Conservation (phyloP, 2,888 invertebrate genomes). For the Tenthredo amoena region DNA sequence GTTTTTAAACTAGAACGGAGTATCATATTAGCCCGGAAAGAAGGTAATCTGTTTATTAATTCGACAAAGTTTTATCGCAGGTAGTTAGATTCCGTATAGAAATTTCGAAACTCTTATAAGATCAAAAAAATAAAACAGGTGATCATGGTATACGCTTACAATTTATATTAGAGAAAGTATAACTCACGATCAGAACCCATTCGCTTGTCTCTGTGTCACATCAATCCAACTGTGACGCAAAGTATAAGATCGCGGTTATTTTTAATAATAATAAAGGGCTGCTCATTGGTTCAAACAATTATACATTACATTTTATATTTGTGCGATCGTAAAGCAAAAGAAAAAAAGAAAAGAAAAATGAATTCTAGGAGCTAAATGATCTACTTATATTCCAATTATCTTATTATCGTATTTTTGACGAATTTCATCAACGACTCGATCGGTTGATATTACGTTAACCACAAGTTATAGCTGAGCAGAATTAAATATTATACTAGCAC, state of each 20-base stretch:
- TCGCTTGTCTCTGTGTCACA: not conserved
- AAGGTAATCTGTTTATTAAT: not conserved
- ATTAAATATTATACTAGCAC: not conserved
- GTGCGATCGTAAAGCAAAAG: no score
- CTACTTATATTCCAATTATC: not conserved
- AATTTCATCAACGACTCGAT: not conserved
- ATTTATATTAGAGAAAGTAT: conserved; percentile 25
- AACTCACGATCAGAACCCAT: not conserved
- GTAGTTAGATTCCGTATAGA: not conserved
- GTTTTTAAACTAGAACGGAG: conserved; percentile 6
- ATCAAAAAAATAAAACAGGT: conserved; percentile 10
- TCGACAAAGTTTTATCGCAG: conserved; percentile 4
- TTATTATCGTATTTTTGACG: not conserved
- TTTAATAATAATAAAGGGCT: not conserved
- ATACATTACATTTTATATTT: not conserved
- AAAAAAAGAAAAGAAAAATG: not conserved
- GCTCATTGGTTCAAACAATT: not conserved
- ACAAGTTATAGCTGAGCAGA: not conserved
- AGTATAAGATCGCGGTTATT: not conserved
- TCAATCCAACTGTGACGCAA: conserved; percentile 12
- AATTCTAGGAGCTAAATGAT: not conserved
- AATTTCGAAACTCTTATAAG: not conserved
- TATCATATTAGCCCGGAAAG: not conserved
- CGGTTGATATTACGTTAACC: not conserved
- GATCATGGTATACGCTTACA: not conserved